A percentile compares a stretch with the other conserved stretches of the same genome.
phyloP scores from a whole-genome alignment of 2,797 vertebrate species.

The Pangasius macronema region DNA sequence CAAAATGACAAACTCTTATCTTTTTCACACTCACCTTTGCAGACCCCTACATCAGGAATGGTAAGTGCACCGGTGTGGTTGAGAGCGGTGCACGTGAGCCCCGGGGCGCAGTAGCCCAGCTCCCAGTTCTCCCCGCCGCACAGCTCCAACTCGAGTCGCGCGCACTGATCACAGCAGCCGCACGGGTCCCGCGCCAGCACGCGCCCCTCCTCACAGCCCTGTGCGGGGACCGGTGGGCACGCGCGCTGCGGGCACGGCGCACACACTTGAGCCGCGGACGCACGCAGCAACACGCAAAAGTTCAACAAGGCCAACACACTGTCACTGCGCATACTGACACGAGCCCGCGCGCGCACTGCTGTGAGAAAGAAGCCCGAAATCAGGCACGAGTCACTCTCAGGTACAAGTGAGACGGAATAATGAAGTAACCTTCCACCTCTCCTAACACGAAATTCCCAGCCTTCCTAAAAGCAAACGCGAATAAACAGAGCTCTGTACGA shows the following conservation, averaged over 20 bases:
- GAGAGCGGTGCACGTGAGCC: slow-evolving; percentile 75
- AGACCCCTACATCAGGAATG: slow-evolving; percentile 73
- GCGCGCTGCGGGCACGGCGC: slow-evolving; percentile 71
- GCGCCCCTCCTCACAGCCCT: slow-evolving; percentile 70
- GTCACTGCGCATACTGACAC: slow-evolving; percentile 66
- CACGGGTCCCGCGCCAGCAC: slow-evolving; percentile 73
- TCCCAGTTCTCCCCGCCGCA: slow-evolving; percentile 78
- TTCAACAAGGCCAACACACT: slow-evolving; percentile 60
- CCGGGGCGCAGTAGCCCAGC: slow-evolving; percentile 76
- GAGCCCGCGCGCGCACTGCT: background rate
- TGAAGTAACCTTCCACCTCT: background rate
- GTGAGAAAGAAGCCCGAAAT: background rate
- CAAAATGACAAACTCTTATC: background rate
- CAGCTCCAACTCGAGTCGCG: slow-evolving; percentile 75
- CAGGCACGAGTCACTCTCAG: background rate
- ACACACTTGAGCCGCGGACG: slow-evolving; percentile 68
- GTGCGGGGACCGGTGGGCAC: slow-evolving; percentile 64
- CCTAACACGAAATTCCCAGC: background rate
- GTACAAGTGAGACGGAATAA: background rate
- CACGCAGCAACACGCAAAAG: slow-evolving; percentile 65
- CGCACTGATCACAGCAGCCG: slow-evolving; percentile 78
- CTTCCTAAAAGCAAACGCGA: too few species aligned
- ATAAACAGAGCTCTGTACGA: background rate
- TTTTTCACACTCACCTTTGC: slow-evolving; percentile 71
- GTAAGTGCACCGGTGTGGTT: slow-evolving; percentile 67